Percentiles rank a stretch among this genome's conserved stretches.
Conservation (phyloP, 2,113 vertebrate genomes). For the Semnornis frantzii region DNA sequence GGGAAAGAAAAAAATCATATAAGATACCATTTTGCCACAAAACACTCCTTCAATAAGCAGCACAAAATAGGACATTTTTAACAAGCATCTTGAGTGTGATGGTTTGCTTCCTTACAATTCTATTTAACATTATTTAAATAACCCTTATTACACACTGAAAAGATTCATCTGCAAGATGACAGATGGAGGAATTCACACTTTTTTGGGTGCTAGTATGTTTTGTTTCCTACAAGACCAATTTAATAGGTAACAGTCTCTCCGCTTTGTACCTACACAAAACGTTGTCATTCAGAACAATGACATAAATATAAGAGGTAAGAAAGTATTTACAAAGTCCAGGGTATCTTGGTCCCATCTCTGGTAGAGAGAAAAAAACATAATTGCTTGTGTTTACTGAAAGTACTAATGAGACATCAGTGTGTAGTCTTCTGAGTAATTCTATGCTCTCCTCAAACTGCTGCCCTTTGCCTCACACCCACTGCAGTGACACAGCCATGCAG, state of each 20-base stretch:
- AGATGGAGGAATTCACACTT: slow-evolving; percentile 13
- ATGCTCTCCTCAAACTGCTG: not conserved
- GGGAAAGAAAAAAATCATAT: not conserved
- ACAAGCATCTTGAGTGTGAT: not conserved
- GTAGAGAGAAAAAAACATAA: not conserved
- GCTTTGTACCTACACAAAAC: not conserved
- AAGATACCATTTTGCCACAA: not conserved
- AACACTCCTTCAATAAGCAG: not conserved
- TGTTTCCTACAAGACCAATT: not conserved
- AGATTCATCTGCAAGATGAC: not conserved
- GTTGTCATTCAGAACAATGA: not conserved
- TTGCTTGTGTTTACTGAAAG: not conserved
- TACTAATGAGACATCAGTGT: not conserved
- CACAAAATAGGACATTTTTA: not conserved
- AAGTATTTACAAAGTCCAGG: not conserved
- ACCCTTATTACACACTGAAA: not conserved
- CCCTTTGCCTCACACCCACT: not conserved
- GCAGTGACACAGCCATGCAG: not conserved
- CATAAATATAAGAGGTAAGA: not conserved
- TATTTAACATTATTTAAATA: not conserved
- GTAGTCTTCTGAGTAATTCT: not conserved
- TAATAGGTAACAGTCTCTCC: not conserved
- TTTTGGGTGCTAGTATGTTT: not conserved
- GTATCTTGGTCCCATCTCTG: not conserved
- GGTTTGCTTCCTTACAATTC: not conserved